phyloP scores from a whole-genome alignment of 2,113 vertebrate species.

The Neodontobutis hainanensis region DNA sequence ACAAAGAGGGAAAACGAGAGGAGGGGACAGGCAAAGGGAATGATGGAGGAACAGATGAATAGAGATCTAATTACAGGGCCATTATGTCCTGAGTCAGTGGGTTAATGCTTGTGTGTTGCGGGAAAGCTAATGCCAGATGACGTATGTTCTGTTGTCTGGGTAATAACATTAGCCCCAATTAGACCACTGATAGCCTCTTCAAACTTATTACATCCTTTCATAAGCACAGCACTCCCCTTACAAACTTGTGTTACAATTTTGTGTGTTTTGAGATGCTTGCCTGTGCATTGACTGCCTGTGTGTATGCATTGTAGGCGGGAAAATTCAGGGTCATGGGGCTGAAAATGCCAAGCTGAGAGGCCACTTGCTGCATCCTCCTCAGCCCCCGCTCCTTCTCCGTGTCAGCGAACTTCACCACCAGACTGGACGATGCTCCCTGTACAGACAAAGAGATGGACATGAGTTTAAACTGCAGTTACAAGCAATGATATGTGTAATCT shows the following conservation, averaged over 20 bases:
- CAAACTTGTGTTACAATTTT: constrained; percentile 23
- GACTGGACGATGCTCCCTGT: constrained; percentile 90
- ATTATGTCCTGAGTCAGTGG: constrained; percentile 75
- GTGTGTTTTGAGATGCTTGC: constrained; percentile 39
- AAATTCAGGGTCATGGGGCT: constrained; percentile 91
- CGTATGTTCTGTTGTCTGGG: constrained; percentile 75
- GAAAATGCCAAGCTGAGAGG: constrained; percentile 90
- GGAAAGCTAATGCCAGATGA: constrained; percentile 78
- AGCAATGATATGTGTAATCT: constrained; percentile 3
- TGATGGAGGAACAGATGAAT: constrained; percentile 75
- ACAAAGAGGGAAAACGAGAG: constrained; percentile 32
- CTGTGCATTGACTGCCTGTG: constrained; percentile 86
- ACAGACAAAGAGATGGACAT: constrained; percentile 5
- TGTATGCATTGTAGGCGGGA: constrained; percentile 90
- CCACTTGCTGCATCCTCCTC: constrained; percentile 91
- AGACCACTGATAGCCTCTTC: constrained; percentile 75
- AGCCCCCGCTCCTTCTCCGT: constrained; percentile 91
- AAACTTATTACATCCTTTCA: constrained; percentile 76
- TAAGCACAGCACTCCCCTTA: constrained; percentile 60
- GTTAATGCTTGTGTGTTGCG: constrained; percentile 77
- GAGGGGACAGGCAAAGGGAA: constrained; percentile 55
- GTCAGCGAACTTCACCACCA: constrained; percentile 94
- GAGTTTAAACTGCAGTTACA: constrained; percentile 28
- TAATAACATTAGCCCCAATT: constrained; percentile 75
- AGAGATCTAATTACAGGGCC: constrained; percentile 80